Conservation (phyloP, 2,888 invertebrate species). For the Drosophila anomelani region DNA sequence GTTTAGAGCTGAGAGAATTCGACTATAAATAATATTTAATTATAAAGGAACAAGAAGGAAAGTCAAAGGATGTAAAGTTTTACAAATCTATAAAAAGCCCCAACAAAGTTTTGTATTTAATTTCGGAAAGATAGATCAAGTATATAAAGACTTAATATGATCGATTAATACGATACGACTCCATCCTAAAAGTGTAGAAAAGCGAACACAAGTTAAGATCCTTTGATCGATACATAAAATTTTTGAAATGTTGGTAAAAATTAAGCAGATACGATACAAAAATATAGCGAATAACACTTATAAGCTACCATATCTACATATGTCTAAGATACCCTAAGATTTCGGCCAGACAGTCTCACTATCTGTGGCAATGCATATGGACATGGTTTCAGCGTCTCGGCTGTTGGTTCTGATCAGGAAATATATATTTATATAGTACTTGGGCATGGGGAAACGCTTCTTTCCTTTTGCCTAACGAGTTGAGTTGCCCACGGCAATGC, state of each 20-base stretch:
- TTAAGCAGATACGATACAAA: background rate
- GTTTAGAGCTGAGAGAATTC: background rate
- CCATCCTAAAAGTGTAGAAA: too few species aligned
- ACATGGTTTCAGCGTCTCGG: background rate
- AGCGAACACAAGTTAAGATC: too few species aligned
- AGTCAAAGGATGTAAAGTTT: background rate
- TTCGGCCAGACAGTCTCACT: too few species aligned
- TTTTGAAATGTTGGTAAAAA: background rate
- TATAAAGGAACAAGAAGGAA: background rate
- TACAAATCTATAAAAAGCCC: too few species aligned
- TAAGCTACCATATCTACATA: too few species aligned
- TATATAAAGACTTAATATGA: too few species aligned
- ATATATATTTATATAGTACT: background rate
- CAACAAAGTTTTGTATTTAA: too few species aligned
- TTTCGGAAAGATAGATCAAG: too few species aligned
- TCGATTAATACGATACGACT: too few species aligned
- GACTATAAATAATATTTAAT: background rate
- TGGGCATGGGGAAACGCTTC: conserved; percentile 9
- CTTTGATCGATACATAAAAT: background rate
- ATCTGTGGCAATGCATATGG: too few species aligned
- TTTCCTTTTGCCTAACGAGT: conserved; percentile 4
- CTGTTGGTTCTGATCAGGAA: conserved; percentile 14
- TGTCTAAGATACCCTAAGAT: too few species aligned
- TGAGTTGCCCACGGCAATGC: conserved; percentile 8
- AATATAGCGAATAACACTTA: too few species aligned